Base-by-base conservation (phyloP, 1,140 invertebrate genomes). In the Caenorhabditis brenneri region DNA sequence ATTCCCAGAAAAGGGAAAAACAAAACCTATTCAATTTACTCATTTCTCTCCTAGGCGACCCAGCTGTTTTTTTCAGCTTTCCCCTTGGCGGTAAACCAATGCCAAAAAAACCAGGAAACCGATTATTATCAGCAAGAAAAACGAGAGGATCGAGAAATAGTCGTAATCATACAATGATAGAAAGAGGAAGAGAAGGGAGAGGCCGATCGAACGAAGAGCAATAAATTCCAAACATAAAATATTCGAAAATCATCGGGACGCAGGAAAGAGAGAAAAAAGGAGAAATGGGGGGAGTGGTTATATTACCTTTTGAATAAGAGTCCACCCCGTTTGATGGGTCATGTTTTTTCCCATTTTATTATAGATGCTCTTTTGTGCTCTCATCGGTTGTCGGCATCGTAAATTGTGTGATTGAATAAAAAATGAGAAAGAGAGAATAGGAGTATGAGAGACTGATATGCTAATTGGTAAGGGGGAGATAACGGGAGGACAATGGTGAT, bases 181-280 rank as follows among this genome's bases (percentile, higher is more conserved):
- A n/a, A 48, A 51, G 15, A 7, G 9, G 0, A 22, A 7, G 12
- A 7, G 39, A 39, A 22, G 69, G 5, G 42, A 27, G 29, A 29
- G 60, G 60, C n/a, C 19, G 22, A 39, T 10, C 46, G 33, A 31
- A 53, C 46, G 79, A 42, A 53, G 51, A 80, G 46, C 48, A 36
- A 80, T 51, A 80, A 53, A 53, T 55, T 55, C 51, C 33, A 33
- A 80, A 39, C 48, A 80, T 80, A 55, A 80, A 80, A 39, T 16
- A 55, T 53, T 53, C 48, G 51, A 79, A 79, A 51, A 55, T 27
- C 53, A n/a, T n/a, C n/a, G n/a, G n/a, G n/a, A n/a, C n/a, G n/a
- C n/a, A n/a, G 42, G 33, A 16, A 39, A 65, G 60, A 65, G 15
- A 39, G 16, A 65, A 29, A 65, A 22, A 65, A 12, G 60, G 22